These are phyloP conservation scores for Novumbra hubbsi DNA, from an alignment of 2,797 vertebrate species.

Conservation along the genomic window DNA sequence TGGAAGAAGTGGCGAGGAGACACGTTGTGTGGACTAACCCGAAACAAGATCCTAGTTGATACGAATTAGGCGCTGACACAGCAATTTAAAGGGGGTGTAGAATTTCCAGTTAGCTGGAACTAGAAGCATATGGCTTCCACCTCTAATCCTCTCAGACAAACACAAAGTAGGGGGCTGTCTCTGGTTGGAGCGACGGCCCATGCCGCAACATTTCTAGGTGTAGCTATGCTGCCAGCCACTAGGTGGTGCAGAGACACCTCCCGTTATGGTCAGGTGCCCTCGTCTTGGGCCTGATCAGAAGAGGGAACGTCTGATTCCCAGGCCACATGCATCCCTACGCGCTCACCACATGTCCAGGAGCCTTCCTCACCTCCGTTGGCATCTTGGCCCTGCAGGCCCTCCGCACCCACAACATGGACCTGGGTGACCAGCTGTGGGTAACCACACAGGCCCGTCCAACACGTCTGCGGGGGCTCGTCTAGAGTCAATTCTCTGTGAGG, in stretches of 20 bases:
- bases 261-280: conserved; percentile 50
- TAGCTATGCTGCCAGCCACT: conserved; percentile 30
- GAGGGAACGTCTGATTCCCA: conserved; percentile 11
- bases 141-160: background rate
- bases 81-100: too few species aligned
- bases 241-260: conserved; percentile 58
- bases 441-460: conserved; percentile 94
- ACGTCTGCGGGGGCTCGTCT: conserved; percentile 89
- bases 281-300: conserved; percentile 52
- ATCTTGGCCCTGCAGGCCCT: conserved; percentile 87
- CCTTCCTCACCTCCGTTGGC: conserved; percentile 65
- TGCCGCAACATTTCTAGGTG: background rate
- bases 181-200: background rate
- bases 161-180: background rate
- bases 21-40: background rate
- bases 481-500: conserved; percentile 83
- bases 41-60: background rate
- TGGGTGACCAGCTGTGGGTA: conserved; percentile 94
- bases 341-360: background rate
- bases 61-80: too few species aligned
- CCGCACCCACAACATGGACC: conserved; percentile 86
- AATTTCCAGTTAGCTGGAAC: background rate
- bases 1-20: too few species aligned
- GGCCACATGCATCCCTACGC: background rate
- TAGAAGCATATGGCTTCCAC: background rate